These are phyloP conservation scores for Halcyon senegalensis DNA, from an alignment of 2,113 vertebrate species.

Conservation along the genomic window DNA sequence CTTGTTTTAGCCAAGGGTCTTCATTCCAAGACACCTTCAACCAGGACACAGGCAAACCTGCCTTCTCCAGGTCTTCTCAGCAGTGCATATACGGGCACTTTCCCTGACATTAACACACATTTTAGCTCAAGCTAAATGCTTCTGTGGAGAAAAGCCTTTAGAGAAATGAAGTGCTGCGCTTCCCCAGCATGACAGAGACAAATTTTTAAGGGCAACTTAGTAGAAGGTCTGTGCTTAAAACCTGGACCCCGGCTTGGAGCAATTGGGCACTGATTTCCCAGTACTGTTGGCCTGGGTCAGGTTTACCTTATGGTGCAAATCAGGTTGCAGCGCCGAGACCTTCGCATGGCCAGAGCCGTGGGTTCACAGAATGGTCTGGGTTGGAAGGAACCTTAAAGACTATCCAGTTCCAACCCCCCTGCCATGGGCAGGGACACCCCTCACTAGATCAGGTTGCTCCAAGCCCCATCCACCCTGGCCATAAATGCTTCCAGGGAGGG, in stretches of 20 bases:
- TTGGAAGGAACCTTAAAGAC: background rate
- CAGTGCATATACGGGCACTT: background rate
- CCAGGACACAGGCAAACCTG: background rate
- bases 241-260: background rate
- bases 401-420: background rate
- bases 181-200: background rate
- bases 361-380: background rate
- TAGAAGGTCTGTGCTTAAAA: background rate
- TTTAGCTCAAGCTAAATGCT: background rate
- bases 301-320: fast-evolving
- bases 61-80: background rate
- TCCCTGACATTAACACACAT: background rate
- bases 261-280: fast-evolving
- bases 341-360: background rate
- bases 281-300: background rate
- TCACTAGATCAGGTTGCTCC: background rate
- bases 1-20: fast-evolving
- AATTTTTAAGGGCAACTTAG: background rate
- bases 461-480: background rate
- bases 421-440: background rate
- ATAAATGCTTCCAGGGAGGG: background rate
- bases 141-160: background rate
- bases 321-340: background rate
- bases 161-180: background rate
- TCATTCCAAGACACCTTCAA: background rate